phyloP scores from a whole-genome alignment of 1,140 invertebrate species.

The Tetranychus cinnabarinus region DNA sequence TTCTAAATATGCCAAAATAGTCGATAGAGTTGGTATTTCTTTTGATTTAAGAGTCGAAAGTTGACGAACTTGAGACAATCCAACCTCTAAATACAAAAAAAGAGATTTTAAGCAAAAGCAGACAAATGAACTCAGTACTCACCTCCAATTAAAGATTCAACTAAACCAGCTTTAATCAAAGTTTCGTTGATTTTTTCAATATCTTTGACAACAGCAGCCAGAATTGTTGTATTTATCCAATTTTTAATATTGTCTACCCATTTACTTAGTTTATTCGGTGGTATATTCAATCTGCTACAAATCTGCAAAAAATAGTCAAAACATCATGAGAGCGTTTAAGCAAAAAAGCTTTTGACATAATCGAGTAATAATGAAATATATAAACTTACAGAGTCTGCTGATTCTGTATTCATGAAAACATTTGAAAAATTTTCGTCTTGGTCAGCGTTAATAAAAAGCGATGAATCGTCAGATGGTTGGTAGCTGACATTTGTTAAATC shows the following conservation, averaged over 20 bases:
- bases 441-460: not conserved
- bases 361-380: not conserved
- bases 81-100: constrained; percentile 16
- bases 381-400: not conserved
- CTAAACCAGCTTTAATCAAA: constrained; percentile 36
- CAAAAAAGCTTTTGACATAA: not conserved
- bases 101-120: no score
- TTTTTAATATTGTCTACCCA: constrained; percentile 25
- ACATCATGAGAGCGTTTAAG: constrained; percentile 6
- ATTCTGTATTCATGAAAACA: not conserved
- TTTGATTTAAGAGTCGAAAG: constrained; percentile 30
- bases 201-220: constrained; percentile 39
- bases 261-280: constrained; percentile 17
- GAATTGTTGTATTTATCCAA: constrained; percentile 51
- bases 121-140: constrained; percentile 2
- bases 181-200: constrained; percentile 39
- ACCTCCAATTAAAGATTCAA: constrained; percentile 42
- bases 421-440: not conserved
- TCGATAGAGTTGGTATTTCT: constrained; percentile 38
- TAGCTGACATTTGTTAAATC: not conserved
- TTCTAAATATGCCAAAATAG: constrained; percentile 49
- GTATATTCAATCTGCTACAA: constrained; percentile 16
- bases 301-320: constrained; percentile 11
- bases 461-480: not conserved
- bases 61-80: constrained; percentile 22